These are phyloP conservation scores for Holothuria scabra DNA, from an alignment of 53 echinoderm and acorn worm genomes.

Conservation along the genomic window DNA sequence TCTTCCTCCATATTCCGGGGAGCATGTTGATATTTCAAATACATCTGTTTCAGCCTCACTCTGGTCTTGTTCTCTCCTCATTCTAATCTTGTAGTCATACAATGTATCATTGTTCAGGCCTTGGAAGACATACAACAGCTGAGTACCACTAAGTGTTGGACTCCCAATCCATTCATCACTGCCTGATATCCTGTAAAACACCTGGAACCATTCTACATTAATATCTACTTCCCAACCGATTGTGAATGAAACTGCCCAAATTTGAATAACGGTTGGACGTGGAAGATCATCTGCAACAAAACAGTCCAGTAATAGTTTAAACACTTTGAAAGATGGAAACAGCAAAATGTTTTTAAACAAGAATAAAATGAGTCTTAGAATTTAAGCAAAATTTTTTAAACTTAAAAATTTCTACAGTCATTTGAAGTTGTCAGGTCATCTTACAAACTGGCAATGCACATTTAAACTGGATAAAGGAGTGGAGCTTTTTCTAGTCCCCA, in stretches of 20 bases:
- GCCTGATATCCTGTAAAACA: constrained; percentile 63
- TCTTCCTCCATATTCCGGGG: constrained; percentile 65
- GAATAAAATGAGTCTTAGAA: no score
- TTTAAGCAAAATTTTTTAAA: no score
- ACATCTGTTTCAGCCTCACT: constrained; percentile 59
- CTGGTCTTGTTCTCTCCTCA: constrained; percentile 65
- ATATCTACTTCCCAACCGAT: constrained; percentile 76
- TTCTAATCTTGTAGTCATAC: constrained; percentile 67
- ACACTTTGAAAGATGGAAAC: no score
- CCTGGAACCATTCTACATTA: constrained; percentile 73
- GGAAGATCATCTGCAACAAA: constrained; percentile 67
- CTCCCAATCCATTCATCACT: constrained; percentile 54
- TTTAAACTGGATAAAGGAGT: no score
- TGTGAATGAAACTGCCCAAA: constrained; percentile 81
- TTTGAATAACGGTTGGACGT: constrained; percentile 55
- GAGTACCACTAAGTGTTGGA: constrained; percentile 59
- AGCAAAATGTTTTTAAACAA: no score
- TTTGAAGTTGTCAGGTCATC: no score
- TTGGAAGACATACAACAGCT: constrained; percentile 75
- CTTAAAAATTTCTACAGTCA: no score
- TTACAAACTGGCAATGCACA: no score
- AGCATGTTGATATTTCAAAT: constrained; percentile 62
- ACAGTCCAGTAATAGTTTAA: not conserved
- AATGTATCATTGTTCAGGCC: constrained; percentile 59
- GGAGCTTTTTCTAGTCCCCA: no score